Conservation (phyloP, 1,140 invertebrate species). For the Cataglyphis hispanica region DNA sequence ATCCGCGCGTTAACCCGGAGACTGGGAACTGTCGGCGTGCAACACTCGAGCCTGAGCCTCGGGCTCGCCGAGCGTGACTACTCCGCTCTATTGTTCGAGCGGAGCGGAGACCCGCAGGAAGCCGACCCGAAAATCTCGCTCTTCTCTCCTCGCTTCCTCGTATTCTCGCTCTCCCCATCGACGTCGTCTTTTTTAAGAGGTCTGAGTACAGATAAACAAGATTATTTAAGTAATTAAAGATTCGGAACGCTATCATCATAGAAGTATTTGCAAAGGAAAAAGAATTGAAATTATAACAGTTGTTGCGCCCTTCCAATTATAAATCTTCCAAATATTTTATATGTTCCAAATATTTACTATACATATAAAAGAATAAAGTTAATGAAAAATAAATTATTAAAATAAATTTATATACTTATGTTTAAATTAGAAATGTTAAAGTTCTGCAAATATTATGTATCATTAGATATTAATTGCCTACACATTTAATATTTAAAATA, state of each 20-base stretch:
- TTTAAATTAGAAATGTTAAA: background rate
- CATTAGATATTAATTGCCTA: background rate
- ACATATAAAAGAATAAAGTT: no score
- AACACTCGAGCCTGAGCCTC: conserved; percentile 51
- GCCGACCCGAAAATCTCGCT: conserved; percentile 54
- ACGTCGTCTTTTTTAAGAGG: background rate
- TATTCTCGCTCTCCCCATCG: conserved; percentile 8
- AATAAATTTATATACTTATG: background rate
- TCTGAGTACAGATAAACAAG: background rate
- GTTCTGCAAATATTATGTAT: background rate
- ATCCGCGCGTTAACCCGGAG: conserved; percentile 33
- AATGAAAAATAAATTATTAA: background rate
- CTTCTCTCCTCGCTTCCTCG: conserved; percentile 31
- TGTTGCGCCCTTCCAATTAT: no score
- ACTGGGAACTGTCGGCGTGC: conserved; percentile 25
- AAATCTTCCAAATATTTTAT: background rate
- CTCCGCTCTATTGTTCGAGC: conserved; percentile 30
- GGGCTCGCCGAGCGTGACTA: conserved; percentile 55
- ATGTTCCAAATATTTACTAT: background rate
- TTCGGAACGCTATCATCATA: background rate
- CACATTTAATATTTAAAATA: background rate
- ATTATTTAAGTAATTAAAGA: background rate
- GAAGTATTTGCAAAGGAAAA: background rate
- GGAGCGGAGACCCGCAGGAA: conserved; percentile 45
- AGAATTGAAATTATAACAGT: no score